Base-by-base conservation (phyloP, 1,140 invertebrate genomes). In the Nasonia vitripennis region DNA sequence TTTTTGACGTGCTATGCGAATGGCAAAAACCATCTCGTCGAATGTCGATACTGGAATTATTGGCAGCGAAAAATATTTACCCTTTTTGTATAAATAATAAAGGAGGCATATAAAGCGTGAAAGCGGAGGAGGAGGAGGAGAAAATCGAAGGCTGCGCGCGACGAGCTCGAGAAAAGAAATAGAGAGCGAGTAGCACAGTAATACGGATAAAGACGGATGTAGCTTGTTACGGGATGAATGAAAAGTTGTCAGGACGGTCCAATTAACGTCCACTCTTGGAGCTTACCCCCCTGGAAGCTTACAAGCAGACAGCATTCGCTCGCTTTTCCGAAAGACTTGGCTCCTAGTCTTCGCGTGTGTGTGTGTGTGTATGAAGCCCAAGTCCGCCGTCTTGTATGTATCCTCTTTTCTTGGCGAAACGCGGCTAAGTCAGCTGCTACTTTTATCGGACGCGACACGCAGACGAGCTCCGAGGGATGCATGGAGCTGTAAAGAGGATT, bases 241-340 rank as follows among this genome's bases (percentile, higher is more conserved):
- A 92, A 90, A 92, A 93, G 91, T 93, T 93, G 92, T 92, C 91
- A 93, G 92, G 92, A 90, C 90, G 91, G 91, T 93, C 92, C 92
- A 93, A 92, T 93, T 93, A 93, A 93, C 92, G 91, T 92, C 92
- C 92, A 93, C 92, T 93, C 91, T 90, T 92, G 90, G 89, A 91
- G 91, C 91, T 91, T 92, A 92, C 89, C 87, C 87, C 86, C 87
- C 86, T 86, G 87, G 90, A 45, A 62, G 55, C 89, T 91, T 92
- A 91, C 90, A 89, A 92, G 86, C 87, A 88, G 84, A 87, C 88
- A 73, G 78, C 73, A n/a, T 75, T 51, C 45, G 80, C 51, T 80
- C 80, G 83, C 77, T 78, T 80, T 78, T 81, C 83, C 68, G 77
- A 79, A 84, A 78, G 77, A 41, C 83, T 74, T 37, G 34, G 67